Conservation (phyloP, 2,797 vertebrate species). For the Melanotaenia boesemani region DNA sequence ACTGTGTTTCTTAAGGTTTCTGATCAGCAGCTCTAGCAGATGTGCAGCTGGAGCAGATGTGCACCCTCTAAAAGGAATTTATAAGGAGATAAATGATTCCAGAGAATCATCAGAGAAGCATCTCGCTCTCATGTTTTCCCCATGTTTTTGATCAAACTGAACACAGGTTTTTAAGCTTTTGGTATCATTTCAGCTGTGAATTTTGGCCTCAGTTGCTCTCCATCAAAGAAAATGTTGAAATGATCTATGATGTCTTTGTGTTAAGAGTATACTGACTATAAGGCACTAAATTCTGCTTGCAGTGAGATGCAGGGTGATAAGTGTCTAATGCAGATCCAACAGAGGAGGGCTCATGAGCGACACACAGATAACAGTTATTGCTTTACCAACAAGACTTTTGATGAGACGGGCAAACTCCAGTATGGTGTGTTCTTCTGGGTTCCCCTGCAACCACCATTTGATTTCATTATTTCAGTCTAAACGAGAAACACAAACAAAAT, state of each 20-base stretch:
- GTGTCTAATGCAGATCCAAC: too few relatives aligned
- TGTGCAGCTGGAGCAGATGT: neutral
- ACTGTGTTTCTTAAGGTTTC: neutral
- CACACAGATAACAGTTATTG: neutral
- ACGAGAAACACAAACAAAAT: neutral
- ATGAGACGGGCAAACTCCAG: slow-evolving; percentile 97
- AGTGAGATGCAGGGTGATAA: too few relatives aligned
- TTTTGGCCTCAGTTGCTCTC: too few relatives aligned
- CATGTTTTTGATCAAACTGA: slow-evolving; percentile 5
- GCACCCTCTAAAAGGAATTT: neutral
- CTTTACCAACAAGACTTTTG: slow-evolving; percentile 95
- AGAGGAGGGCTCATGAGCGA: neutral
- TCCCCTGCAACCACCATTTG: slow-evolving; percentile 86
- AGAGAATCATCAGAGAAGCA: too few relatives aligned
- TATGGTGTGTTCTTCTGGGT: slow-evolving; percentile 98
- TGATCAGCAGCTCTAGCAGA: neutral
- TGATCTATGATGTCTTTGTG: too few relatives aligned
- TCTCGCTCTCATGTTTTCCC: too few relatives aligned
- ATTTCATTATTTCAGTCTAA: slow-evolving; percentile 21
- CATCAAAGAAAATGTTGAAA: too few relatives aligned
- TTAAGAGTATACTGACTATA: too few relatives aligned
- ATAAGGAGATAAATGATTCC: neutral
- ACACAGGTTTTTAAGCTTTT: neutral
- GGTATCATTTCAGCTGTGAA: neutral
- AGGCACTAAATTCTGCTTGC: too few relatives aligned